Base-by-base conservation (phyloP, 2,113 vertebrate genomes). In the Barnardius zonarius region DNA sequence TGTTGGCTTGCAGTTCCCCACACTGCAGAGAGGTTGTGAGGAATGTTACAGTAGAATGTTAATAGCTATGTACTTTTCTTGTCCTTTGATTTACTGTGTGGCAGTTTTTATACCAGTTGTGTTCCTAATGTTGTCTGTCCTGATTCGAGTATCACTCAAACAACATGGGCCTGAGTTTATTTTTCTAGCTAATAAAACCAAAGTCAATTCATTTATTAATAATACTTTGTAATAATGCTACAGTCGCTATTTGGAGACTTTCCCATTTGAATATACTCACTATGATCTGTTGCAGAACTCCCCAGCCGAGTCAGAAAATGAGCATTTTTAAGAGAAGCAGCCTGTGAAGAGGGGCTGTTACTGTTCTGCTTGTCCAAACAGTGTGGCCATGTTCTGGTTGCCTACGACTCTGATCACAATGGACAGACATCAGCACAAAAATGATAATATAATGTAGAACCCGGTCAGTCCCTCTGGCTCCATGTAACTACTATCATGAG, bases 1-100 rank as follows among this genome's bases (percentile, higher is more conserved):
- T 87, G 92, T 95, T 91, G 64, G 78, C 87, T 94, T 69, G 66
- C 90, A 95, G 86, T 52, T 96, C 86, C 79, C 66, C 67, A 31
- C 28, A 13, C 78, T 18, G 81, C 86, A 92, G 88, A 93, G 83
- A 94, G 73, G 24, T 51, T 52, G 92, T 27, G 62, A 95, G 91
- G 95, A 97, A 96, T 92, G 91, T 62, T 95, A 85, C 43, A 93
- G 81, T 67, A 69, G 48, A 87, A 83, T 3, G 2, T 73, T 93
- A 87, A 92, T 54, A 77, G 86, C 46, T 66, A 17, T 69, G 86
- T 49, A 91, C 62, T 93, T 89, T 63, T 63, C 93, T 87, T 76
- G n/a, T 35, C 77, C 81, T 82, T 94, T 97, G 96, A 96, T 93
- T 96, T 97, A 96, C 83, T 91, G 91, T 77, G 78, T 89, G 91